Evolutionary conservation across 2,797 vertebrate species (phyloP), one percentile per base, ranked within the genome.

Genomic region (Acridotheres tristis): DNA sequence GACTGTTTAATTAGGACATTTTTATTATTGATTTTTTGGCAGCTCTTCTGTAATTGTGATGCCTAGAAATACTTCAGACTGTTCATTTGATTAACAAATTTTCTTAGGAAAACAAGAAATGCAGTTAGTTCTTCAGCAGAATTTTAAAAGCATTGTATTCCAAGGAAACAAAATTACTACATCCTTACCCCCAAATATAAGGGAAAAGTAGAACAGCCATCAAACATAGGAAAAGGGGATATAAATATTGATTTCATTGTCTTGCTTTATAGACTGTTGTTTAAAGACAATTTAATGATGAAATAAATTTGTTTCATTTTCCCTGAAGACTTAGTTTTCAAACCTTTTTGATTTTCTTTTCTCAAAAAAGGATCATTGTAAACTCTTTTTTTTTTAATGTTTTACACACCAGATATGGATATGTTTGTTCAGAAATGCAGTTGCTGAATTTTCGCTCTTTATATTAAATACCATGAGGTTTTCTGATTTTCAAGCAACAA

Each of bases 381-480:
- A 88, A 76, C 36, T 22, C 23, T 78, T 81, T 87, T 30, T 80
- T 13, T 11, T 40, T 43, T 71, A 4, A 18, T 85, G 47, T 83
- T 92, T 91, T 65, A 11, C 40, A 69, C 48, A 48, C 63, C 62
- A 85, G 84, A 89, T 74, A 65, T 13, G 5, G 19, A 61, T 80
- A 4, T 40, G 43, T 85, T 85, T 95, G 68, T 84, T 30, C 34
- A 30, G 21, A 81, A 62, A 69, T 36, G 19, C 43, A 57, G 55
- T 50, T 81, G 51, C 65, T 95, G 68, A 85, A 57, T 92, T 95
- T 95, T 61, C 61, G 27, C 59, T 93, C 63, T 77, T 91, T 79
- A 7, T 51, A 69, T 66, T 54, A 96, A 92, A 94, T 87, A 80
- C 57, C 32, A 51, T 51, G 48, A 77, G 55, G 7, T 93, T 89